Percentiles rank a stretch among this genome's conserved stretches.
Conservation (phyloP, 2,113 vertebrate species). For the Scatophagus argus region DNA sequence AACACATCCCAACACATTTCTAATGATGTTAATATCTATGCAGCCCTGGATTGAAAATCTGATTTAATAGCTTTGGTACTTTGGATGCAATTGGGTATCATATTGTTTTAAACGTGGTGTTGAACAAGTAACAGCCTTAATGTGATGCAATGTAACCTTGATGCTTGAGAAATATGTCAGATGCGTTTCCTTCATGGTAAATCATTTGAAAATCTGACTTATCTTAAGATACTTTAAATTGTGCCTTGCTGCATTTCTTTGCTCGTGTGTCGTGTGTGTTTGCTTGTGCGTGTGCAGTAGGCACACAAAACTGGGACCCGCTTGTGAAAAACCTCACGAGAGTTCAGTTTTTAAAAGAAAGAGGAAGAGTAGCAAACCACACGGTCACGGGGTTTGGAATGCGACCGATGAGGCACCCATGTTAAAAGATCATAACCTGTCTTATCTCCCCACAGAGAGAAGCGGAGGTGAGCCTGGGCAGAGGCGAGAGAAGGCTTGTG, state of each 20-base stretch:
- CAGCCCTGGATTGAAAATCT: no score
- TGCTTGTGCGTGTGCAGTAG: neutral
- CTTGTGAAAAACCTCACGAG: neutral
- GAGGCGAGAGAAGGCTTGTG: slow-evolving; percentile 5
- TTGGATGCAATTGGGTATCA: no score
- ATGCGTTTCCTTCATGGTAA: neutral
- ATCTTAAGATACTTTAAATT: neutral
- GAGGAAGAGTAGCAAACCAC: neutral
- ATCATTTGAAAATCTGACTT: neutral
- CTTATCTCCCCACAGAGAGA: slow-evolving; percentile 1
- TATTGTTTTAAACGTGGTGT: no score
- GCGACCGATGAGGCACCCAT: neutral
- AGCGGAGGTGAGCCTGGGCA: neutral
- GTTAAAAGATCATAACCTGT: neutral
- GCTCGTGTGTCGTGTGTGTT: no score
- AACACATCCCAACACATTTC: no score
- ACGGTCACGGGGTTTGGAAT: neutral
- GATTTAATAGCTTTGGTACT: no score
- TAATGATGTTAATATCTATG: no score
- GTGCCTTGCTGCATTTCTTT: neutral
- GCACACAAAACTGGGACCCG: neutral
- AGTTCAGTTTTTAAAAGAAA: neutral
- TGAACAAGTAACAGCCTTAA: no score
- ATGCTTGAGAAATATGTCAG: neutral
- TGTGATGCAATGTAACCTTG: neutral